These are phyloP conservation scores for Aleadryas rufinucha DNA, from an alignment of 2,113 vertebrate species.

Conservation along the genomic window DNA sequence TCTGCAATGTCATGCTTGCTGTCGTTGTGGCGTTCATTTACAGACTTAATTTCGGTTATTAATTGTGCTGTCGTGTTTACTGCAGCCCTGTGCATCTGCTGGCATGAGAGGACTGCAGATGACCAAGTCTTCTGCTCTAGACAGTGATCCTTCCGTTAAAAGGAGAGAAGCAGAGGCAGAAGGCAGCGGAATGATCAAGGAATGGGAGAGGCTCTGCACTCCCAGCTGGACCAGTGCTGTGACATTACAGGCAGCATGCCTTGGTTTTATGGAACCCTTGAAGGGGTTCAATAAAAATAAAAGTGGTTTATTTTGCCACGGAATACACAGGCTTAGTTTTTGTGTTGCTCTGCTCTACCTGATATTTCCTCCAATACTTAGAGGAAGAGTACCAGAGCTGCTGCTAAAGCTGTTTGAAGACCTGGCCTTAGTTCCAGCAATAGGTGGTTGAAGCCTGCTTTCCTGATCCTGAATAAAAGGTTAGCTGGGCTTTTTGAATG, in stretches of 20 bases:
- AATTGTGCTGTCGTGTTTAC: neutral
- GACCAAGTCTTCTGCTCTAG: neutral
- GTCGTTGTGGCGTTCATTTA: neutral
- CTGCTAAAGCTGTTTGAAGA: neutral
- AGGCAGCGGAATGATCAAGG: neutral
- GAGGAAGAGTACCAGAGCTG: neutral
- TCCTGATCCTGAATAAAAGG: neutral
- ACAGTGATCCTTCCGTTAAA: neutral
- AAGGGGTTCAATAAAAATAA: neutral
- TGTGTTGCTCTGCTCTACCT: neutral
- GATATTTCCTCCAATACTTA: neutral
- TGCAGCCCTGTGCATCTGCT: neutral
- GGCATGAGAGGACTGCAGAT: neutral
- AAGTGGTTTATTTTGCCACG: neutral
- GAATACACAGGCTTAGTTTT: neutral
- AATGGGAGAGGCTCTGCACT: neutral
- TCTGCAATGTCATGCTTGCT: neutral
- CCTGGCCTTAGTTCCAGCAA: neutral
- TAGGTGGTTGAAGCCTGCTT: neutral
- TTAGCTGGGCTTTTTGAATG: neutral
- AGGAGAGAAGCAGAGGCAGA: neutral
- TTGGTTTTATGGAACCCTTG: neutral
- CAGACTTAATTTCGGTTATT: neutral
- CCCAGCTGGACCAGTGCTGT: neutral
- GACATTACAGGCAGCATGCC: fast-evolving